phyloP scores from a whole-genome alignment of 2,797 vertebrate species.

The Chrosomus eos region DNA sequence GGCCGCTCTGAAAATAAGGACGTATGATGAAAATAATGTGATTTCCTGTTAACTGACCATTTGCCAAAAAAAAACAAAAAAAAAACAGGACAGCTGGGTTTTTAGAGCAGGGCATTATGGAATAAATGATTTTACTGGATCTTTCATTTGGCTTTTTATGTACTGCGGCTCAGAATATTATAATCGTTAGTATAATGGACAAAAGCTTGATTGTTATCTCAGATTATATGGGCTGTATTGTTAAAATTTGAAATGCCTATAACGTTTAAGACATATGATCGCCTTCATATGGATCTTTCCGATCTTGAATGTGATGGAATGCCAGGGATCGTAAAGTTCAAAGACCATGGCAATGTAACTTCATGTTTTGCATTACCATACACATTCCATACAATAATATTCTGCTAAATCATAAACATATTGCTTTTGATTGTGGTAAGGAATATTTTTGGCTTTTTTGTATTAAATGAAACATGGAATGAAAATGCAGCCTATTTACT shows the following conservation, averaged over 20 bases:
- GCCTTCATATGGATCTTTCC: constrained; percentile 7
- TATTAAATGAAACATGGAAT: background rate
- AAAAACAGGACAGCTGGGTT: constrained; percentile 46
- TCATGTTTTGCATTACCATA: constrained; percentile 33
- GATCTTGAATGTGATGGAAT: constrained; percentile 9
- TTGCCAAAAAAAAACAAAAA: constrained; percentile 37
- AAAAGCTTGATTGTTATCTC: constrained; percentile 48
- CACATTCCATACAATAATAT: constrained; percentile 31
- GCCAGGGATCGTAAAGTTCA: constrained; percentile 19
- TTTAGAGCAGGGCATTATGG: constrained; percentile 23
- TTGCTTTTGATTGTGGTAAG: background rate
- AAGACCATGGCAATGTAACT: background rate
- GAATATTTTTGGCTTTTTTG: background rate
- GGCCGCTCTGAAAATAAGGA: constrained; percentile 44
- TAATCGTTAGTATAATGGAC: constrained; percentile 39
- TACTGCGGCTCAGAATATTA: constrained; percentile 26
- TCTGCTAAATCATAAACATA: constrained; percentile 23
- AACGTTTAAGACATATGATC: constrained; percentile 9
- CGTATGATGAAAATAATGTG: constrained; percentile 43
- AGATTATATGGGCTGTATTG: constrained; percentile 47
- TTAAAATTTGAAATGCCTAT: background rate
- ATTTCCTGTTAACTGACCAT: constrained; percentile 51
- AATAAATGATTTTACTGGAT: constrained; percentile 36
- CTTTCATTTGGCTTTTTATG: constrained; percentile 47
- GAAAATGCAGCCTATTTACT: background rate